phyloP scores from a whole-genome alignment of 2,888 invertebrate genomes.

The Nemapogon koenigi region DNA sequence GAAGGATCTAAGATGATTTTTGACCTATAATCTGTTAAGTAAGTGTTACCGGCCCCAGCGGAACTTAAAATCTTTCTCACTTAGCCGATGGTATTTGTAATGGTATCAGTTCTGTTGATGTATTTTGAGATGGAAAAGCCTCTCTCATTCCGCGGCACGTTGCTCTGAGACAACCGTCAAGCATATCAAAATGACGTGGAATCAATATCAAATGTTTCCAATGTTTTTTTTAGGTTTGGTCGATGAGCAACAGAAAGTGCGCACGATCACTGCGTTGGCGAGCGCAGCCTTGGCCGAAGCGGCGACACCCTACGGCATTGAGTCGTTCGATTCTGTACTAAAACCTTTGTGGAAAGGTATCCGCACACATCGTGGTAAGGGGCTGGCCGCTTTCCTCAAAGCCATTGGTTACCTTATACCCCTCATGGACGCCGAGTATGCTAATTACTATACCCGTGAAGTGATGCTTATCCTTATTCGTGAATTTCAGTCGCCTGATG shows the following conservation, averaged over 20 bases:
- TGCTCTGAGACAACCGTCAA: no score
- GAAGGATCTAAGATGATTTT: no score
- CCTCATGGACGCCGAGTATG: conserved; percentile 99
- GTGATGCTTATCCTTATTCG: conserved; percentile 97
- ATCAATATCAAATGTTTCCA: no score
- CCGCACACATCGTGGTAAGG: conserved; percentile 87
- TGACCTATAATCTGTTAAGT: no score
- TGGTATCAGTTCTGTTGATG: no score
- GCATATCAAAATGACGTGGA: no score
- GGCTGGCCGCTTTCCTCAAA: conserved; percentile 98
- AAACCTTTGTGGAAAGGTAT: conserved; percentile 99
- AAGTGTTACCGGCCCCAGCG: no score
- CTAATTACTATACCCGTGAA: conserved; percentile 99
- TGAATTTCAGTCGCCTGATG: conserved; percentile 99
- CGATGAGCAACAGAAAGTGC: conserved; percentile 98
- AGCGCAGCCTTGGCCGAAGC: conserved; percentile 99
- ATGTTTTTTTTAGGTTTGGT: conserved; percentile 71
- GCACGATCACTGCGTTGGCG: conserved; percentile 98
- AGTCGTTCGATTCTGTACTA: conserved; percentile 98
- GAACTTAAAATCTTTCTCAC: no score
- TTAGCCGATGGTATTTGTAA: no score
- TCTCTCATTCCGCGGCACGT: no score
- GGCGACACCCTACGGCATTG: conserved; percentile 99
- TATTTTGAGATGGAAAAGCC: no score
- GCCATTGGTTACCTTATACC: conserved; percentile 99